phyloP scores from a whole-genome alignment of 2,888 invertebrate species.

The Phortica magna region DNA sequence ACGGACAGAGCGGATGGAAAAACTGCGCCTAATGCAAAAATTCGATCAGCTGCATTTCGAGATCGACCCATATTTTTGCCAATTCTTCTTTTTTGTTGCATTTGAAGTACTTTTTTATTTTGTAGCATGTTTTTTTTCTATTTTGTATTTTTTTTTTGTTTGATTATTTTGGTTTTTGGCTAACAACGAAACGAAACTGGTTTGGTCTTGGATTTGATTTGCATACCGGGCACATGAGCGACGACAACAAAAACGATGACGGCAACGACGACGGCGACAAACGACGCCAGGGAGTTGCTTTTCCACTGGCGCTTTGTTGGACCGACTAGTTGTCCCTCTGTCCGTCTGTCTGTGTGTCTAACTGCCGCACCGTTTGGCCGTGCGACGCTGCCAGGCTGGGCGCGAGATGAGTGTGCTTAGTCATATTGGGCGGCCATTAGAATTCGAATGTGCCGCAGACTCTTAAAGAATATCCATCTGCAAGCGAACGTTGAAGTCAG shows the following conservation, averaged over 20 bases:
- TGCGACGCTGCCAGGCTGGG: constrained; percentile 35
- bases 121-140: constrained; percentile 27
- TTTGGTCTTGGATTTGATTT: constrained; percentile 66
- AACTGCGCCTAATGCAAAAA: constrained; percentile 74
- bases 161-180: constrained; percentile 36
- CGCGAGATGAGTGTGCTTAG: constrained; percentile 70
- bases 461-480: constrained; percentile 66
- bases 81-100: constrained; percentile 49
- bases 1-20: constrained; percentile 41
- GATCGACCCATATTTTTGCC: constrained; percentile 75
- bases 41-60: constrained; percentile 75
- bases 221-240: constrained; percentile 71
- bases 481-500: constrained; percentile 33
- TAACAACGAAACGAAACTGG: constrained; percentile 64
- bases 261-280: constrained; percentile 12
- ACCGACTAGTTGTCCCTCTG: constrained; percentile 4
- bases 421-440: constrained; percentile 77
- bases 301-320: constrained; percentile 6
- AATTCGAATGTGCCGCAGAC: constrained; percentile 64
- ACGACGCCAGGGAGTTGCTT: constrained; percentile 37
- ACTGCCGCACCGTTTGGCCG: neutral
- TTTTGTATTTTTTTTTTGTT: constrained; percentile 38
- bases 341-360: constrained; percentile 23
- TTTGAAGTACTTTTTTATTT: constrained; percentile 22
- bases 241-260: constrained; percentile 14